phyloP scores from a whole-genome alignment of 2,797 vertebrate species.

The Caiman crocodilus region DNA sequence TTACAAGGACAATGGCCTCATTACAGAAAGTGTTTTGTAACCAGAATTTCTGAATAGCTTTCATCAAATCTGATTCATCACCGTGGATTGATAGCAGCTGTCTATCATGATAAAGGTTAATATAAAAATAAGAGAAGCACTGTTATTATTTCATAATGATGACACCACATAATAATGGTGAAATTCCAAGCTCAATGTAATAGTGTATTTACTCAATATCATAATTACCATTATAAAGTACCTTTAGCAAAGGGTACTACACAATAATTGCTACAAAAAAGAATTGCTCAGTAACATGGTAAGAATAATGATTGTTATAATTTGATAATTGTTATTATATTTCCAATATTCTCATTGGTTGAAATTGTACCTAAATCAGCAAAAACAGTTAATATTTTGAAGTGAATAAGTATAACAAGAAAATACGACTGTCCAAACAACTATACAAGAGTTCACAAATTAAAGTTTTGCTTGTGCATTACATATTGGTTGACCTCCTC shows the following conservation, averaged over 20 bases:
- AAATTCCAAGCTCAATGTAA: constrained; percentile 6
- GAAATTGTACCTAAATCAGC: constrained; percentile 29
- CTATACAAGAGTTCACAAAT: constrained; percentile 36
- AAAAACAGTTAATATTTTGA: constrained; percentile 40
- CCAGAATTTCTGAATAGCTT: not conserved
- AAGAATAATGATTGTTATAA: constrained; percentile 28
- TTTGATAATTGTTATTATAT: not conserved
- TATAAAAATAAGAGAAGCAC: not conserved
- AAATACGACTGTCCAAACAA: not conserved
- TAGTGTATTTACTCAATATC: too few species aligned
- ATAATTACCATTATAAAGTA: constrained; percentile 1
- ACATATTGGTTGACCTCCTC: constrained; percentile 45
- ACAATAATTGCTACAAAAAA: constrained; percentile 6
- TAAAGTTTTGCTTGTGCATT: constrained; percentile 50
- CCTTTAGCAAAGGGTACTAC: accelerated
- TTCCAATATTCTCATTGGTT: constrained; percentile 18
- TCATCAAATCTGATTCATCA: accelerated
- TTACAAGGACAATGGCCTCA: not conserved
- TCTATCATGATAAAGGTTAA: not conserved
- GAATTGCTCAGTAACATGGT: constrained; percentile 18
- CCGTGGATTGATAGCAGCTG: not conserved
- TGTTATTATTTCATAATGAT: constrained; percentile 19
- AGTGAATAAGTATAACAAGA: constrained; percentile 29
- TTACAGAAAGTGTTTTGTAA: not conserved
- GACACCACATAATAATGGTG: not conserved